phyloP scores from a whole-genome alignment of 2,797 vertebrate genomes.

The Danio kyathit region DNA sequence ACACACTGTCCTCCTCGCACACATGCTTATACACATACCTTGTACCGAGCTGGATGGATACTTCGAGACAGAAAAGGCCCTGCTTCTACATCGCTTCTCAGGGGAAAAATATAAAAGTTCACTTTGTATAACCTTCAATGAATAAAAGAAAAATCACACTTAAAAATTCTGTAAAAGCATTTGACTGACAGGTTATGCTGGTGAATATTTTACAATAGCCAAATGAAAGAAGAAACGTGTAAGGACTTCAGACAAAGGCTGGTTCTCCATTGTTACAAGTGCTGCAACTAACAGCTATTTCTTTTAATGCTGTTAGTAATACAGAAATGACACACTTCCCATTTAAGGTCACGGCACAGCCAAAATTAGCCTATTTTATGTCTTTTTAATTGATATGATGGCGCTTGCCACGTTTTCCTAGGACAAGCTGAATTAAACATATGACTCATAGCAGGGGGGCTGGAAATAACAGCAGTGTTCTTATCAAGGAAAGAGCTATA shows the following conservation, averaged over 20 bases:
- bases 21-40: constrained; percentile 44
- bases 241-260: background rate
- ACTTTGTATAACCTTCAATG: background rate
- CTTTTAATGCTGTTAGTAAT: background rate
- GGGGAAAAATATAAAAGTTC: background rate
- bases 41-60: constrained; percentile 1
- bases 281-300: background rate
- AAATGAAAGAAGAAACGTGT: background rate
- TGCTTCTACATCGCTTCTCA: constrained; percentile 2
- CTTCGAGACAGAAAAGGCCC: background rate
- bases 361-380: background rate
- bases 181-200: background rate
- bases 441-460: constrained; percentile 8
- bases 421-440: constrained; percentile 29
- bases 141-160: background rate
- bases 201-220: background rate
- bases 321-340: background rate
- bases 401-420: background rate
- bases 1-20: constrained; percentile 21
- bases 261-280: background rate
- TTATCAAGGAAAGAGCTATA: constrained; percentile 70
- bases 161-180: background rate
- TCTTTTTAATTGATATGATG: constrained; percentile 28
- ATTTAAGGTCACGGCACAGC: background rate
- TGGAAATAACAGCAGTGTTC: constrained; percentile 40